These are phyloP conservation scores for Bos javanicus DNA, from an alignment of 2,113 vertebrate species.

Conservation along the genomic window DNA sequence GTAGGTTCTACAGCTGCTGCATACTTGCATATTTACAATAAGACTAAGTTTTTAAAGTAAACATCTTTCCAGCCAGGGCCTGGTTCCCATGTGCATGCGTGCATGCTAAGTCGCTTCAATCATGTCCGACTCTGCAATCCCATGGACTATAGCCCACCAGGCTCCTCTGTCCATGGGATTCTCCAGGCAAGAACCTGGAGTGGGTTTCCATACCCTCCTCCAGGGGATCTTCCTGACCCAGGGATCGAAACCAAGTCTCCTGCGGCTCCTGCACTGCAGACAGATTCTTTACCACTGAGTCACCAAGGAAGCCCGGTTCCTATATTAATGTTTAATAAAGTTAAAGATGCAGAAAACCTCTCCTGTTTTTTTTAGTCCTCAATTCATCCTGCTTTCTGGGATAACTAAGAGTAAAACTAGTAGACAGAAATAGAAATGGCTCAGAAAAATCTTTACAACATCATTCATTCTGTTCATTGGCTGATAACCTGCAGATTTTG, in stretches of 20 bases:
- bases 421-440: background rate
- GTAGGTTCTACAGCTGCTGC: background rate
- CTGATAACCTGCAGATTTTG: background rate
- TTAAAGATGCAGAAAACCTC: background rate
- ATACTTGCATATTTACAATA: background rate
- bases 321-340: background rate
- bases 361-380: background rate
- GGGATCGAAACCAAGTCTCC: background rate
- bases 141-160: background rate
- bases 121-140: background rate
- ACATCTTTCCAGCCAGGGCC: conserved; percentile 4
- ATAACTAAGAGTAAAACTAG: background rate
- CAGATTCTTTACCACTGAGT: background rate
- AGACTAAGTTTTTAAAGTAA: background rate
- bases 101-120: background rate
- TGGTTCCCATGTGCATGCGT: background rate
- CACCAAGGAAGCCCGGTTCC: background rate
- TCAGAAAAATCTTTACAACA: background rate
- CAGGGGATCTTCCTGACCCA: background rate
- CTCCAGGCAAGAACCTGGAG: background rate
- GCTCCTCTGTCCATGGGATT: background rate
- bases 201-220: background rate
- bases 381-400: background rate
- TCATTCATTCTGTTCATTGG: background rate
- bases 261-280: background rate